Conservation (phyloP, 1,140 invertebrate genomes). For the Drosophila arawakana region DNA sequence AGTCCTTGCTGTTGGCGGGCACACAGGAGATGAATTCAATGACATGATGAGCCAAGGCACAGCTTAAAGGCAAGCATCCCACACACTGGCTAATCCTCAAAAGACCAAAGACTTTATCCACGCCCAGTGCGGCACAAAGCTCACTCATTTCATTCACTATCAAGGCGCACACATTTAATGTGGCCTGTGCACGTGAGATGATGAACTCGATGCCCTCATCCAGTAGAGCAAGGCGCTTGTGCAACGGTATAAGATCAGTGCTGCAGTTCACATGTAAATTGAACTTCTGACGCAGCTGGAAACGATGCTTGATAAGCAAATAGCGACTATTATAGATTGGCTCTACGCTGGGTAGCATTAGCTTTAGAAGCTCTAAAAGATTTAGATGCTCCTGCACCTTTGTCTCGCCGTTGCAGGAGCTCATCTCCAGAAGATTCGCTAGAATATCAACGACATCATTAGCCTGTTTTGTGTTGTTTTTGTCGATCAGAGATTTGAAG, state of each 20-base stretch:
- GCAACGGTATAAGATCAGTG: slow-evolving; percentile 50
- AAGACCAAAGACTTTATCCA: slow-evolving; percentile 65
- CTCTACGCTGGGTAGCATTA: slow-evolving; percentile 57
- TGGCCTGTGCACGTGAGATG: slow-evolving; percentile 60
- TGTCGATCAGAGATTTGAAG: slow-evolving; percentile 57
- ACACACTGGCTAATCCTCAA: slow-evolving; percentile 63
- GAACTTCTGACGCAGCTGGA: slow-evolving; percentile 60
- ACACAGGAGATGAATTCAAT: slow-evolving; percentile 66
- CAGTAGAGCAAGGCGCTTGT: slow-evolving; percentile 52
- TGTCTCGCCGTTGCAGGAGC: slow-evolving; percentile 18
- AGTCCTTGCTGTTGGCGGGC: slow-evolving; percentile 55
- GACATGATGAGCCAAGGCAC: slow-evolving; percentile 70
- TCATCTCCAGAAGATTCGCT: slow-evolving; percentile 57
- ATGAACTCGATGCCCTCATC: slow-evolving; percentile 68
- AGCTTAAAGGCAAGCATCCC: slow-evolving; percentile 66
- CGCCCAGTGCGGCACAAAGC: slow-evolving; percentile 53
- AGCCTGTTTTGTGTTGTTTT: slow-evolving; percentile 44
- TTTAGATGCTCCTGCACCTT: slow-evolving; percentile 59
- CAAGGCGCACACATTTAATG: slow-evolving; percentile 63
- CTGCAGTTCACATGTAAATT: slow-evolving; percentile 49
- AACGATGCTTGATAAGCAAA: slow-evolving; percentile 61
- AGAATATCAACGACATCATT: slow-evolving; percentile 63
- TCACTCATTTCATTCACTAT: slow-evolving; percentile 68
- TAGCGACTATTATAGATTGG: slow-evolving; percentile 50
- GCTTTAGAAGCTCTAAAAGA: slow-evolving; percentile 68